These are phyloP conservation scores for Drosophila atripex DNA, from an alignment of 2,888 invertebrate genomes.

Conservation along the genomic window DNA sequence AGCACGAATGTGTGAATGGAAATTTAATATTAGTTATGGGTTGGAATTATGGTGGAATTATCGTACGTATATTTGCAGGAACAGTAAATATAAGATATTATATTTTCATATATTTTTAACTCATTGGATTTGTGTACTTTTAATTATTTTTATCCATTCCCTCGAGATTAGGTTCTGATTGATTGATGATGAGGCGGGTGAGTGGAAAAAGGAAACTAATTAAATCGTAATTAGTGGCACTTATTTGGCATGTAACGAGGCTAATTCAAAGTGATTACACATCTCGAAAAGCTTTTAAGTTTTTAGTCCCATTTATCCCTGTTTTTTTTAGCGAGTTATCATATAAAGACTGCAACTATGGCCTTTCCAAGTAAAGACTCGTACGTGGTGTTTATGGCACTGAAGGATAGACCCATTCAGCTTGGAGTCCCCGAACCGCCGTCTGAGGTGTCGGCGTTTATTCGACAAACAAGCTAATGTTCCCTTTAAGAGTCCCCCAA, in stretches of 20 bases:
- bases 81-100: neutral
- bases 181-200: conserved; percentile 58
- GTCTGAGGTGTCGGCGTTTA: conserved; percentile 70
- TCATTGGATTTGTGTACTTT: conserved; percentile 10
- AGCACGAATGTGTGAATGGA: conserved; percentile 63
- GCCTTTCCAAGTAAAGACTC: too few relatives aligned
- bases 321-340: too few relatives aligned
- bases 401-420: conserved; percentile 29
- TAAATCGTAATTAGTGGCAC: conserved; percentile 57
- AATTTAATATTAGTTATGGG: conserved; percentile 64
- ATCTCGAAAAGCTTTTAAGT: neutral
- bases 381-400: too few relatives aligned
- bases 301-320: neutral
- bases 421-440: conserved; percentile 31
- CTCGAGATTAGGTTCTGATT: conserved; percentile 11
- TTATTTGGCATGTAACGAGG: conserved; percentile 48
- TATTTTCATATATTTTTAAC: neutral
- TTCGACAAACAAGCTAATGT: conserved; percentile 74
- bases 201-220: conserved; percentile 54
- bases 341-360: neutral
- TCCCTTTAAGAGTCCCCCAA: conserved; percentile 71
- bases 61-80: neutral
- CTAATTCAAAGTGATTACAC: conserved; percentile 33
- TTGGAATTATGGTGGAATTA: too few relatives aligned
- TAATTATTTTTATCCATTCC: conserved; percentile 17